Evolutionary conservation across 1,140 invertebrate genomes (phyloP), one percentile per base, ranked within the genome.

Genomic region (Pararge aegeria): DNA sequence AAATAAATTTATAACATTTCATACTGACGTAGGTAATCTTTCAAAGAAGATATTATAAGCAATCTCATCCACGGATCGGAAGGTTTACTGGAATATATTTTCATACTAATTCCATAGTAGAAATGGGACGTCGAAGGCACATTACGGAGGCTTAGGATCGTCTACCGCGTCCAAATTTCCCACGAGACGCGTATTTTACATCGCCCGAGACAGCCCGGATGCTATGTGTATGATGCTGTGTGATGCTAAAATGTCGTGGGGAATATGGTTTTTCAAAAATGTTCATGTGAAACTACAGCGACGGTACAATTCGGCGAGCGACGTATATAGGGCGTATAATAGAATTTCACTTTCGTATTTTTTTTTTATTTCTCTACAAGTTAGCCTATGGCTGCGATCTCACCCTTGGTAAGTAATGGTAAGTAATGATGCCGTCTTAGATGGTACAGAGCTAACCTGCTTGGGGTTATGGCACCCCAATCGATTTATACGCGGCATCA

Each of bases 81-180:
- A 40, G 37, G 37, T 13, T 40, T 40, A 15, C 13, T 2, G 16
- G 16, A 40, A 40, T 40, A 40, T 40, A 40, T 40, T 40, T 52
- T 52, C 61, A 60, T 66, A 70, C 70, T 76, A 78, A 78, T 75
- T 61, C 66, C 61, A 40, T 59, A 37, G 66, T 64, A 66, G 54
- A 40, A 56, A 57, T 61, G 59, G 65, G 63, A 55, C 71, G 74
- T 75, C 67, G 75, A 67, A 74, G 70, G 68, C 70, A 74, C 66
- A 78, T 80, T 82, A 75, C 67, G 58, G 64, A 62, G 63, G 72
- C 75, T 81, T 74, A 79, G 71, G 73, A 76, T 73, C 70, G 55
- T 68, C 66, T 64, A 67, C 74, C 72, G 70, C 77, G 77, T 73
- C 78, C 78, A 86, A 82, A 86, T 86, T 85, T 85, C 82, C 82